phyloP scores from a whole-genome alignment of 2,888 invertebrate genomes.

The Epinotia demarniana region DNA sequence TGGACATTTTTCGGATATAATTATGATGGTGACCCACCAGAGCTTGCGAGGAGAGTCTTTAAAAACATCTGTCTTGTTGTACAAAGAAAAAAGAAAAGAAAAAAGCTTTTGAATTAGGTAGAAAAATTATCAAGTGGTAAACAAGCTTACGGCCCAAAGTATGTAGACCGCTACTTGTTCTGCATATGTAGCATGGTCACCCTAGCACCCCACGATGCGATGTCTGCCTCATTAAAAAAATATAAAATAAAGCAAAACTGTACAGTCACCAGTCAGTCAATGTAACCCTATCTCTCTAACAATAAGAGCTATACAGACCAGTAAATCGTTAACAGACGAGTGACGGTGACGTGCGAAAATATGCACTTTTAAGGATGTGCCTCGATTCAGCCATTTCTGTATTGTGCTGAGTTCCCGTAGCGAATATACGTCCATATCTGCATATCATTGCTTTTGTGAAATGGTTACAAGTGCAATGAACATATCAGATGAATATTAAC shows the following conservation, averaged over 20 bases:
- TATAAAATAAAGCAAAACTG: not conserved
- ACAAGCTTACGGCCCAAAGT: no score
- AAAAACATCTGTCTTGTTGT: no score
- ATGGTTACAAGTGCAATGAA: not conserved
- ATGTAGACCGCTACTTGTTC: no score
- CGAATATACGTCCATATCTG: conserved; percentile 3
- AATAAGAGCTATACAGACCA: not conserved
- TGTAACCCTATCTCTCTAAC: not conserved
- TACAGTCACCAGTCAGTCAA: not conserved
- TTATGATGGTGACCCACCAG: no score
- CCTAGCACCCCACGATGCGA: no score
- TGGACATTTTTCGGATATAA: no score
- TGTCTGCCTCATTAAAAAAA: not conserved
- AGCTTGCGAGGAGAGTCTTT: no score
- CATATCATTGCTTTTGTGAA: not conserved
- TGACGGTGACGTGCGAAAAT: conserved; percentile 11
- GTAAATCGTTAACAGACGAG: conserved; percentile 2
- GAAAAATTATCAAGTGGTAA: no score
- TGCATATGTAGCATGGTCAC: no score
- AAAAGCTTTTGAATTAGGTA: no score
- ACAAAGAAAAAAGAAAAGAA: no score
- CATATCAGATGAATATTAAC: not conserved
- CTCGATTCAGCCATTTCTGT: conserved; percentile 4
- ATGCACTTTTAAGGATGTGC: conserved; percentile 21
- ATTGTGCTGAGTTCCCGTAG: conserved; percentile 3